These are phyloP conservation scores for Scaptomyza caliginosa DNA, from an alignment of 2,888 invertebrate species.

Conservation along the genomic window DNA sequence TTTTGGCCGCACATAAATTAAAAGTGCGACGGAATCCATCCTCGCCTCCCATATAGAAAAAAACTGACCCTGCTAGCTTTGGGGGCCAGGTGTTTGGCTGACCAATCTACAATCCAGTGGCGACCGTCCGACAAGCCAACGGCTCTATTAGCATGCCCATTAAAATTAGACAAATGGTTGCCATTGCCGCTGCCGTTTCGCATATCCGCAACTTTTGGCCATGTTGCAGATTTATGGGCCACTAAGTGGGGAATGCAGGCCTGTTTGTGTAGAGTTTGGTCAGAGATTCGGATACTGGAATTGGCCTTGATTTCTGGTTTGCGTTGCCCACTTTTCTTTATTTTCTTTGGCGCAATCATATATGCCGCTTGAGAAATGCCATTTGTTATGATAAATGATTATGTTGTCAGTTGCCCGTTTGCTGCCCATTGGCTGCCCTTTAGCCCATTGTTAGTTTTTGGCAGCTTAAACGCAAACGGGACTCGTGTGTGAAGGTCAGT, in stretches of 20 bases:
- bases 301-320: slow-evolving; percentile 42
- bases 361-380: slow-evolving; percentile 73
- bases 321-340: slow-evolving; percentile 1
- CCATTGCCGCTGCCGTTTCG: slow-evolving; percentile 66
- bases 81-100: slow-evolving; percentile 66
- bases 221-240: slow-evolving; percentile 68
- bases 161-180: slow-evolving; percentile 80
- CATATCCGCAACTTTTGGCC: slow-evolving; percentile 67
- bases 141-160: slow-evolving; percentile 81
- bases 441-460: slow-evolving; percentile 23
- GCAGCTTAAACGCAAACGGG: slow-evolving; percentile 25
- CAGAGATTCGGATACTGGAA: slow-evolving; percentile 14
- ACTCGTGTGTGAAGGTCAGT: slow-evolving; percentile 59
- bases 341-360: slow-evolving; percentile 63
- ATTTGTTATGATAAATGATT: slow-evolving; percentile 77
- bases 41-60: background rate
- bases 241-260: slow-evolving; percentile 29
- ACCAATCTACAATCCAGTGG: slow-evolving; percentile 53
- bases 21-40: slow-evolving; percentile 45
- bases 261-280: slow-evolving; percentile 14
- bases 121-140: slow-evolving; percentile 50
- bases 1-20: slow-evolving; percentile 76
- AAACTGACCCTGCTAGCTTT: slow-evolving; percentile 11
- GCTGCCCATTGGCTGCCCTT: slow-evolving; percentile 9
- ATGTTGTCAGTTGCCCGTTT: slow-evolving; percentile 51